Percentiles rank a stretch among this genome's conserved stretches.
These are phyloP conservation scores for Tyria jacobaeae DNA, from an alignment of 2,888 invertebrate species.

Conservation along the genomic window DNA sequence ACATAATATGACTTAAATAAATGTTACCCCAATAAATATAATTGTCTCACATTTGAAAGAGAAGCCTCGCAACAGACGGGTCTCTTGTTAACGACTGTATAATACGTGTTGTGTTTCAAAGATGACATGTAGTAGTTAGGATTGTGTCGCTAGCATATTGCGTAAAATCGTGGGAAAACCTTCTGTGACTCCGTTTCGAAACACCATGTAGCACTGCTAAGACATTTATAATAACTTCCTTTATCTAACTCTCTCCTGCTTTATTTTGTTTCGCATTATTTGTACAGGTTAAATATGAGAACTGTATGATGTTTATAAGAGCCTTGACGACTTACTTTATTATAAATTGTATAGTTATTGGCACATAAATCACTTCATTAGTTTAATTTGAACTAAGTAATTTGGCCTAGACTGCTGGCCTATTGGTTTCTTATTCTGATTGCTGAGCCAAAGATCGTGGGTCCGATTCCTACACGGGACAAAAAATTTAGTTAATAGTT, in stretches of 20 bases:
- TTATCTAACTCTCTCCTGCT: conserved; percentile 38
- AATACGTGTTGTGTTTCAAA: conserved; percentile 29
- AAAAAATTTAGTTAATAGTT: no score
- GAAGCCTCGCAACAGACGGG: conserved; percentile 6
- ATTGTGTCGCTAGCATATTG: conserved; percentile 34
- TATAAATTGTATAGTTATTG: neutral
- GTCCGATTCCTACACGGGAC: no score
- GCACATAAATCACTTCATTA: no score
- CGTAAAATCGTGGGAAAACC: conserved; percentile 63
- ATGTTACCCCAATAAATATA: conserved; percentile 13
- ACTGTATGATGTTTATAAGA: neutral
- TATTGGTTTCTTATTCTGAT: no score
- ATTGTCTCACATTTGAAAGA: neutral
- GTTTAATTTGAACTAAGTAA: no score
- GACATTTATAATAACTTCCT: conserved; percentile 62
- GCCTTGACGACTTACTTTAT: neutral
- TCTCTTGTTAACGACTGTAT: conserved; percentile 12
- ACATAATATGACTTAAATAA: neutral
- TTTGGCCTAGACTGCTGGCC: no score
- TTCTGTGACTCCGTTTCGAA: conserved; percentile 50
- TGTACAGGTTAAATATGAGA: neutral
- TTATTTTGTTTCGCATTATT: neutral
- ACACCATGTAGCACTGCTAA: conserved; percentile 55
- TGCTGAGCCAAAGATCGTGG: no score
- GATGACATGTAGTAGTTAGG: conserved; percentile 36